Conservation (phyloP, 2,888 invertebrate genomes). For the Leptopilina drosophilae region DNA sequence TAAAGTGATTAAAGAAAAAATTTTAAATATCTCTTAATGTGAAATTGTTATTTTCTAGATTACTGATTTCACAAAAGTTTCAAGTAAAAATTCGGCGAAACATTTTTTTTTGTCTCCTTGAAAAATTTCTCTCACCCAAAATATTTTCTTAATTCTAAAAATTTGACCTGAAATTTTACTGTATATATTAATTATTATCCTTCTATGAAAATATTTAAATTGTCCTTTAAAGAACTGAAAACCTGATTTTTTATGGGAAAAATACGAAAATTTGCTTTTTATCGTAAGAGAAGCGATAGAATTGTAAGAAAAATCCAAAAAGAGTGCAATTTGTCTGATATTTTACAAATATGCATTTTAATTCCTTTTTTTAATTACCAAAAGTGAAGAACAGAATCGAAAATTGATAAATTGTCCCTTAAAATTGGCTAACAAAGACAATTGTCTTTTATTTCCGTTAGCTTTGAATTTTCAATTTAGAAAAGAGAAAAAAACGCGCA, state of each 20-base stretch:
- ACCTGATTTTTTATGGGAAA: neutral
- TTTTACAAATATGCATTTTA: neutral
- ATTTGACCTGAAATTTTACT: neutral
- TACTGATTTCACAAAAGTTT: neutral
- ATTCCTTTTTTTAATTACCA: neutral
- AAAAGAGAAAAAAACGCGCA: neutral
- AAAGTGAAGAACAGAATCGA: neutral
- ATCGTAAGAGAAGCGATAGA: neutral
- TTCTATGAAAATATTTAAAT: slow-evolving; percentile 3
- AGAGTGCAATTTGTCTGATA: neutral
- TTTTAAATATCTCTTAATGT: no score
- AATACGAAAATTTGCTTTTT: neutral
- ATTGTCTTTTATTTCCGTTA: slow-evolving; percentile 19
- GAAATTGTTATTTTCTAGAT: no score
- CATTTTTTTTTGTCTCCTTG: neutral
- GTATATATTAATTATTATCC: neutral
- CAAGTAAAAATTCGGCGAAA: neutral
- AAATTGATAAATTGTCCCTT: neutral
- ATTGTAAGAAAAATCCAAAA: neutral
- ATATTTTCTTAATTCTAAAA: neutral
- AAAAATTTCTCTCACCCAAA: neutral
- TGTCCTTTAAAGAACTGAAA: neutral
- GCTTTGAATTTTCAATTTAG: neutral
- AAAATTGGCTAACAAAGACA: slow-evolving; percentile 14
- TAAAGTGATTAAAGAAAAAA: no score